Evolutionary conservation across 2,888 invertebrate genomes (phyloP), one percentile per base, ranked within the genome.

Genomic region (Hydrotaea cyrtoneurina): DNA sequence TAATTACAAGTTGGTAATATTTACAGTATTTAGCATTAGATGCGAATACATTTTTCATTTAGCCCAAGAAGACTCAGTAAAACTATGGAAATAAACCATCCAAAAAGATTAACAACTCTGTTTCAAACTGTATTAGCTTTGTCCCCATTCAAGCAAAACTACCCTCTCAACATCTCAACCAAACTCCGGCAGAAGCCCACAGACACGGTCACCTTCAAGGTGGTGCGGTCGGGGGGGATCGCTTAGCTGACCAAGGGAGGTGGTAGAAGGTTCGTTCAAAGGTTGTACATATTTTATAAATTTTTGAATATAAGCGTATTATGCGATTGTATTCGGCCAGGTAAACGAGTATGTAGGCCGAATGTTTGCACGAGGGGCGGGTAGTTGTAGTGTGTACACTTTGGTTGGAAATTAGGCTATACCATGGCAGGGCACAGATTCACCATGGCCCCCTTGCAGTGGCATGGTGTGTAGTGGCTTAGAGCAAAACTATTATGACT

Each of bases 231-330:
- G 21, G 50, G 8, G 7, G n/a, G 31, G 3, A 4, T 31, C 31
- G 2, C 7, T 31, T 31, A n/a, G 50, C 13, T n/a, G 50, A n/a
- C 1, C 19, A 4, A 53, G 21, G 10, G 19, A 5, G 55, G 15
- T 31, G 2, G 66, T 8, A 19, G 66, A 19, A 59, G 11, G 57
- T 36, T 43, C 73, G 57, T 36, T 43, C 73, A 79, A 84, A 78
- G 57, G 43, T 73, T 64, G 11, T 81, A 64, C 80, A 80, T 78
- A 78, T 73, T 81, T 84, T 72, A 81, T 76, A 81, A 72, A 79
- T 72, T 59, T n/a, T 75, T 76, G 43, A 57, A 50, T 78, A 39
- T 57, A 72, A 71, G 57, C 66, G 55, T 57, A 71, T 80, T 77
- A 73, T 53, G 19, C 3, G 19, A 26, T 59, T 59, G 23, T 13